phyloP scores from a whole-genome alignment of 2,797 vertebrate genomes.

The Sitta carolinensis region DNA sequence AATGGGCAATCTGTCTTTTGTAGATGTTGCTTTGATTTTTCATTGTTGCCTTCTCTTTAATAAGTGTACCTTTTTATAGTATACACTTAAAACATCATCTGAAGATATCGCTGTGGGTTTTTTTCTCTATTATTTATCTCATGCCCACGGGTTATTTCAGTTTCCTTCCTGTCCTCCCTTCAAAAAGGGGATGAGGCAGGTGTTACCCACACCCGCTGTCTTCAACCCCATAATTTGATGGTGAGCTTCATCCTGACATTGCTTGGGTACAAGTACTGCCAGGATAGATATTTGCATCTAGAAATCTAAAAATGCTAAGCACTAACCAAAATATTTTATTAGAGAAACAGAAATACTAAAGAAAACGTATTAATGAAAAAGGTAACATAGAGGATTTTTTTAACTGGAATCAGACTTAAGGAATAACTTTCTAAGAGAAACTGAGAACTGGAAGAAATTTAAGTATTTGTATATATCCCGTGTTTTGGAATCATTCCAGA shows the following conservation, averaged over 20 bases:
- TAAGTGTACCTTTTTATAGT: not conserved
- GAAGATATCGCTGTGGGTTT: not conserved
- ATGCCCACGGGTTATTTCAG: not conserved
- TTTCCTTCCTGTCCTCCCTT: not conserved
- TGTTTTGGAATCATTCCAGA: not conserved
- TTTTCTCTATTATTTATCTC: not conserved
- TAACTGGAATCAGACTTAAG: not conserved
- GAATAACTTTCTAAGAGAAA: not conserved
- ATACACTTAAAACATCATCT: fast-evolving
- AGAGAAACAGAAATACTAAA: not conserved
- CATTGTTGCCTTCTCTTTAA: not conserved
- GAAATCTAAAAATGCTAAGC: not conserved
- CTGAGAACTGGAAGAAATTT: not conserved
- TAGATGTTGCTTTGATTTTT: not conserved
- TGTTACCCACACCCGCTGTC: fast-evolving
- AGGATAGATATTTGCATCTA: not conserved
- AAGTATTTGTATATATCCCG: fast-evolving
- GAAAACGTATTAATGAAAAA: not conserved
- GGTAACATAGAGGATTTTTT: not conserved
- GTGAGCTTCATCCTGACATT: not conserved
- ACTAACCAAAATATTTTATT: not conserved
- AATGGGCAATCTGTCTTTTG: not conserved
- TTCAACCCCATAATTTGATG: not conserved
- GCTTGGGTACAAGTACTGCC: fast-evolving
- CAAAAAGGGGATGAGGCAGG: not conserved